A percentile compares a stretch with the other conserved stretches of the same genome.
These are phyloP conservation scores for Helicorthomorpha holstii DNA, from an alignment of 1,140 invertebrate species.

Conservation along the genomic window DNA sequence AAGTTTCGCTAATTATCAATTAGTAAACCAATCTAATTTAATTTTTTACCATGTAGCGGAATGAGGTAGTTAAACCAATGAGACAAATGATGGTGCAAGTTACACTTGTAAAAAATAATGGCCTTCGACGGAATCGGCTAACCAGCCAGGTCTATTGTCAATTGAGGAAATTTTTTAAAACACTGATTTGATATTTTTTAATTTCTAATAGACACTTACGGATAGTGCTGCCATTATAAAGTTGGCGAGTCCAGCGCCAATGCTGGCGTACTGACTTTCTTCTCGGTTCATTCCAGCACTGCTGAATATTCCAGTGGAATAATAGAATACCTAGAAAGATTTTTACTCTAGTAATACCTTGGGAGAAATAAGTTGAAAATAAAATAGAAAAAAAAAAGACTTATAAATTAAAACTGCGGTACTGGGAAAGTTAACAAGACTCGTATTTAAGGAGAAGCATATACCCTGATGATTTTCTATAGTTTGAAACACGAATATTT, in stretches of 20 bases:
- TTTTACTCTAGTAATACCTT: constrained; percentile 5
- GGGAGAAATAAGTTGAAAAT: constrained; percentile 7
- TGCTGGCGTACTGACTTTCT: constrained; percentile 44
- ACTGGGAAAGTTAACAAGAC: too few species aligned
- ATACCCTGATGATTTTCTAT: too few species aligned
- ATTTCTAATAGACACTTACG: constrained; percentile 16
- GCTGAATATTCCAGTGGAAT: constrained; percentile 51
- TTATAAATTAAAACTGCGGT: too few species aligned
- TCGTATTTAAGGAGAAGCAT: too few species aligned
- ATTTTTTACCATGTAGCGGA: background rate
- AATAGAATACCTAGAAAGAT: constrained; percentile 54
- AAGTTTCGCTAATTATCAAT: too few species aligned
- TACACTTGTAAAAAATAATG: constrained; percentile 16
- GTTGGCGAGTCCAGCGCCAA: constrained; percentile 51
- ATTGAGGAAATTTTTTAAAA: background rate
- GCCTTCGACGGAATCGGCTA: constrained; percentile 35
- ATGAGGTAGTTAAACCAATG: background rate
- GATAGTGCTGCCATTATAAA: constrained; percentile 45
- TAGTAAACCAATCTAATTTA: too few species aligned
- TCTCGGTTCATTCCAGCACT: constrained; percentile 37
- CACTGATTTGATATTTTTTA: background rate
- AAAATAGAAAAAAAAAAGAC: too few species aligned
- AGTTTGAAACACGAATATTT: too few species aligned
- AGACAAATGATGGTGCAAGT: background rate
- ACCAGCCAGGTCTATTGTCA: constrained; percentile 24